Base-by-base conservation (phyloP, 2,888 invertebrate species). In the Ellobium chinense region DNA sequence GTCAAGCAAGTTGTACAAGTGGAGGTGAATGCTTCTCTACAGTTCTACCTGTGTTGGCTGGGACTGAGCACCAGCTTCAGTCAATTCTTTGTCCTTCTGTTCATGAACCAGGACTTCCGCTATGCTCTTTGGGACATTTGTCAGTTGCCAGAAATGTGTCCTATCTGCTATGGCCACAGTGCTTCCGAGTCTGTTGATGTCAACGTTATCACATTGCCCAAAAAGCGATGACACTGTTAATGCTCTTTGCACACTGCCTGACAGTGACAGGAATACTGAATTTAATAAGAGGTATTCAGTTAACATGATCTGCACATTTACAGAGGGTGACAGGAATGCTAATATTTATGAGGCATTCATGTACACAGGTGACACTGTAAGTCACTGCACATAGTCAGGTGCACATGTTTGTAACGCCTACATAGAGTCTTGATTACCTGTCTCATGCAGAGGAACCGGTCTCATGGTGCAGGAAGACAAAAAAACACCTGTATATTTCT, bases 31-130 rank as follows among this genome's bases (percentile, higher is more conserved):
- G 12, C 5, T 18, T 37, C 63, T 96, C 94, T 98, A 86, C 97
- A 98, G 93, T 98, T 98, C 92, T 96, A 96, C 85, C 96, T 98
- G 86, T 96, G 98, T 77, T 99, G 99, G 99, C 94, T 99, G 88
- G 99, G 98, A 69, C 96, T 99, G 88, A 94, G 97, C 87, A 98
- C 98, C 94, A 97, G 97, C 70, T 97, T 97, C 93, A 98, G 98
- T 97, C 99, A 99, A 94, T 96, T 98, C 85, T 94, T 99, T 84
- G 96, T 99, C 88, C 95, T 98, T 92, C 95, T 97, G 87, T 95
- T 96, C 83, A 95, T 98, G 93, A 98, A 97, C 93, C 97, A 97
- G 65, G 97, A 98, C 93, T 99, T 99, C 94, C 95, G 98, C 85
- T 94, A 97, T 83, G 97, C 98, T 66, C 94, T 98, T 24, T 78